Conservation (phyloP, 2,888 invertebrate genomes). For the Plebejus melissa region DNA sequence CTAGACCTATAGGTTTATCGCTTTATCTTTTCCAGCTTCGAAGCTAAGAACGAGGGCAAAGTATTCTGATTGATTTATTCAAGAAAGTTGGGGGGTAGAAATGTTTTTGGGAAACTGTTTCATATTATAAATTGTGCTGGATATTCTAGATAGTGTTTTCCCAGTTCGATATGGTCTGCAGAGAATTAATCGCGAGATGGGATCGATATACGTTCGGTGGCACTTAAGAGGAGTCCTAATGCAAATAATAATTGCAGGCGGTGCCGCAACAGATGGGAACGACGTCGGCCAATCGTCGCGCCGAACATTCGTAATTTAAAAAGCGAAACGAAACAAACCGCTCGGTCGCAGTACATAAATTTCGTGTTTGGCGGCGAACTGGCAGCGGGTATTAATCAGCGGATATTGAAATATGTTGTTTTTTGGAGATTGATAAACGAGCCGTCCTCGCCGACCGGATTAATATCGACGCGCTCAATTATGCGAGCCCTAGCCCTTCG, state of each 20-base stretch:
- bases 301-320: constrained; percentile 76
- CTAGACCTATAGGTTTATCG: not conserved
- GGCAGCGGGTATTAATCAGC: constrained; percentile 78
- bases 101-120: not conserved
- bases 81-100: not conserved
- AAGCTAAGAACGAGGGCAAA: not conserved
- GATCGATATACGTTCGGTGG: constrained; percentile 31
- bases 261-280: constrained; percentile 70
- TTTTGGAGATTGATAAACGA: constrained; percentile 77
- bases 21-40: constrained; percentile 12
- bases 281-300: constrained; percentile 71
- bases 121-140: not conserved
- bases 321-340: constrained; percentile 76
- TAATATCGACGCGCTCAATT: constrained; percentile 74
- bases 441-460: constrained; percentile 61
- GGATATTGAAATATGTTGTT: constrained; percentile 80
- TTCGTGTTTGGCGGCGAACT: constrained; percentile 74
- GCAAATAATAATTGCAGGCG: constrained; percentile 61
- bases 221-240: constrained; percentile 55
- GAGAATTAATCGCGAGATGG: constrained; percentile 15
- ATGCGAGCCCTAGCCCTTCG: constrained; percentile 37
- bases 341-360: constrained; percentile 77
- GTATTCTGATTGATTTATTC: not conserved
- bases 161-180: not conserved
- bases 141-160: not conserved